Evolutionary conservation across 2,113 vertebrate species (phyloP).

Genomic region (Pavo muticus): DNA sequence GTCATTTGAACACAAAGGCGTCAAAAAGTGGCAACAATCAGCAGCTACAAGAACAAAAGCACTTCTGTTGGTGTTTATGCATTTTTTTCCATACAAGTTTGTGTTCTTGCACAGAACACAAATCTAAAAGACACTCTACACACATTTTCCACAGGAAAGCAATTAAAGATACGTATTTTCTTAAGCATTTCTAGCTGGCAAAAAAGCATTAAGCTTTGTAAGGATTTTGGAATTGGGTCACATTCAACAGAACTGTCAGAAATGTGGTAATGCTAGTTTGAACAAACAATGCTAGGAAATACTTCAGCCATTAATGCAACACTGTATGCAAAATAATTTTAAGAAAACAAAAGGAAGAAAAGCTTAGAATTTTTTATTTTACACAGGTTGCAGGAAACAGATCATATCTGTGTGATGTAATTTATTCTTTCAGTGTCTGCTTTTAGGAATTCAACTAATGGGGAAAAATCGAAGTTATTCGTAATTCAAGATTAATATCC

Average conservation of each 20-base stretch:
- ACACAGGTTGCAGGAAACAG: neutral
- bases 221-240: neutral
- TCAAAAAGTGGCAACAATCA: neutral
- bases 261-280: neutral
- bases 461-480: neutral
- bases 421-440: neutral
- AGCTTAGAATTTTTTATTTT: neutral
- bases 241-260: neutral
- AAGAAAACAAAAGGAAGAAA: neutral
- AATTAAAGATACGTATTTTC: neutral
- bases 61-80: neutral
- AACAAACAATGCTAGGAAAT: neutral
- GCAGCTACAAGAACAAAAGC: neutral
- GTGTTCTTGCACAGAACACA: neutral
- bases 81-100: neutral
- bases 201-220: neutral
- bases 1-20: neutral
- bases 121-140: neutral
- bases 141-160: neutral
- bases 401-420: neutral
- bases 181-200: neutral
- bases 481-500: neutral
- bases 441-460: neutral
- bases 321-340: neutral
- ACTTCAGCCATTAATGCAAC: neutral